Base-by-base conservation (phyloP, 1,140 invertebrate species). In the Nasonia giraulti region DNA sequence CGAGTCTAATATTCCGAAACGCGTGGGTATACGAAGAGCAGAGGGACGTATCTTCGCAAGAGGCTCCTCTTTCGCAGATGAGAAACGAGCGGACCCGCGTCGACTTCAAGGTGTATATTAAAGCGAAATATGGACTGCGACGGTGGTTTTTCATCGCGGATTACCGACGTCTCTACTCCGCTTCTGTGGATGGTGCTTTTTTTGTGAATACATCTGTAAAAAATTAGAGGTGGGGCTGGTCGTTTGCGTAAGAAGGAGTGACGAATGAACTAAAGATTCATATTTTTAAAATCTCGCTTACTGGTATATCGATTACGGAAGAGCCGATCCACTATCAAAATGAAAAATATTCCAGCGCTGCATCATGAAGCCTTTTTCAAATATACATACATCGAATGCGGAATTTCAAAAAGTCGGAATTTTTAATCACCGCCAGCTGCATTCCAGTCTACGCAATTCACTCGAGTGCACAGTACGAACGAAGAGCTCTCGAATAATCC, bases 121-220 rank as follows among this genome's bases (percentile, higher is more conserved):
- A 62, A 62, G 20, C 55, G 55, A 62, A 62, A 62, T 62, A 62
- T 62, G 55, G 55, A 62, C 55, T n/a, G 55, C 55, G 55, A 62
- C 50, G 47, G 62, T 66, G n/a, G 37, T 80, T 80, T 80, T 80
- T 80, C 66, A 69, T 79, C 20, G 31, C 3, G 66, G n/a, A 80
- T 80, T 80, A 73, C 37, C 20, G 66, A 27, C 69, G 20, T 33
- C 6, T 14, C 6, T 14, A 73, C 12, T 33, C 12, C 37, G 20
- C 37, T 14, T n/a, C 55, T 62, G 17, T 4, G 55, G 17, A n/a
- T 62, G 20, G 4, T 66, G 14, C 10, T 11, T 37, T 78, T 20
- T 40, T 79, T 55, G 10, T 31, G n/a, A 50, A 31, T 55, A 20
- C 31, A 55, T 62, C 50, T 40, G 7, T 68, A 31, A 80, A 55